Conservation (phyloP, 2,113 vertebrate genomes). For the Spermophilus dauricus region DNA sequence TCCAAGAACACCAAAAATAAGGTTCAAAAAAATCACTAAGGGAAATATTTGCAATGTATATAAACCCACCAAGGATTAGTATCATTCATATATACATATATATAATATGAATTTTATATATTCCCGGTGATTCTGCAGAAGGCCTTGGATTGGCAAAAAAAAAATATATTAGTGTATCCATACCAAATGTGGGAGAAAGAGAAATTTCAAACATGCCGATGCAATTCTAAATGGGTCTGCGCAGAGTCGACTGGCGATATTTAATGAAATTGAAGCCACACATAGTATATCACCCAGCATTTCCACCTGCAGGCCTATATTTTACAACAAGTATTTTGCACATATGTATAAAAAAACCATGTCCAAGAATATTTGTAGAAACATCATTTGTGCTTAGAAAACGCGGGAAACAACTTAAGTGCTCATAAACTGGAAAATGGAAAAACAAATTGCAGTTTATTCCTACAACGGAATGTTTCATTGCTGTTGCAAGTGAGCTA, state of each 20-base stretch:
- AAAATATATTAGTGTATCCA: neutral
- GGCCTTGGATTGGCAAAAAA: slow-evolving; percentile 38
- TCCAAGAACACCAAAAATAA: slow-evolving; percentile 21
- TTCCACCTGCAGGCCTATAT: neutral
- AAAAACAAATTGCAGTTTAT: slow-evolving; percentile 45
- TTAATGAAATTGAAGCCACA: slow-evolving; percentile 17
- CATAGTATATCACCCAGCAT: neutral
- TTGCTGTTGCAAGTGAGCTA: neutral
- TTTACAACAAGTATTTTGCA: neutral
- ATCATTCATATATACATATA: no score
- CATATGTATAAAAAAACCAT: neutral
- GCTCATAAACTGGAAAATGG: slow-evolving; percentile 48
- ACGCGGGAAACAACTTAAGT: slow-evolving; percentile 2
- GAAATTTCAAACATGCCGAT: slow-evolving; percentile 25
- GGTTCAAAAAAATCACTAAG: neutral
- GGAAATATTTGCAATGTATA: slow-evolving; percentile 13
- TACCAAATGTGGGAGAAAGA: slow-evolving; percentile 50
- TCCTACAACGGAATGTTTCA: neutral
- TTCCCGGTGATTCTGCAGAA: no score
- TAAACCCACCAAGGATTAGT: slow-evolving; percentile 30
- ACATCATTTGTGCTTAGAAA: slow-evolving; percentile 43
- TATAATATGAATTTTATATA: no score
- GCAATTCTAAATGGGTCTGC: slow-evolving; percentile 47
- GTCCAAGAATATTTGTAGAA: neutral
- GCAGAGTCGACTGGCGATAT: neutral